A percentile compares a stretch with the other conserved stretches of the same genome.
These are phyloP conservation scores for Plemyria rubiginata DNA, from an alignment of 2,888 invertebrate species.

Conservation along the genomic window DNA sequence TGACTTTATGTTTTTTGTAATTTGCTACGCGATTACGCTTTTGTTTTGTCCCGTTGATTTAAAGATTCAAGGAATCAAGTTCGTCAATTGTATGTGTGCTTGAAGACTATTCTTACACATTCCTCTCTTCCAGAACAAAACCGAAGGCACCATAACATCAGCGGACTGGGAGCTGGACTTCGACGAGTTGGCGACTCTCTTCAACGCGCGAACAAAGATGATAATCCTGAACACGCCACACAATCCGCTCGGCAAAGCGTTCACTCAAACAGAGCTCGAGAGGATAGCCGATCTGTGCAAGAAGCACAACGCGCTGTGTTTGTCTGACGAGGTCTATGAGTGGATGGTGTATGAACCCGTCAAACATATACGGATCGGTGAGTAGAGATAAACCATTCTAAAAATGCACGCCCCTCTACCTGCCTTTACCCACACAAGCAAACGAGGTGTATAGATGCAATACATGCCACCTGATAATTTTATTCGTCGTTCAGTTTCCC, in stretches of 20 bases:
- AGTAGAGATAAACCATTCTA: no score
- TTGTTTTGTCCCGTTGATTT: no score
- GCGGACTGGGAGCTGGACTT: constrained; percentile 96
- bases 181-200: constrained; percentile 90
- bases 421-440: no score
- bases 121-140: constrained; percentile 57
- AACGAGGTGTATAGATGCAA: no score
- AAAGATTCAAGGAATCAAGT: no score
- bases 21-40: no score
- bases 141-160: constrained; percentile 85
- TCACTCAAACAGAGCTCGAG: constrained; percentile 87
- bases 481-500: no score
- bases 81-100: no score
- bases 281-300: constrained; percentile 94
- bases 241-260: constrained; percentile 98
- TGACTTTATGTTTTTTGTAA: no score
- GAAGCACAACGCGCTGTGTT: constrained; percentile 95
- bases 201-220: constrained; percentile 95
- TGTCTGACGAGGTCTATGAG: constrained; percentile 99
- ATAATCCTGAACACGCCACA: constrained; percentile 99
- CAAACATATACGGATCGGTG: constrained; percentile 96
- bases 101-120: no score
- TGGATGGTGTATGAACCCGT: constrained; percentile 95
- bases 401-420: no score
- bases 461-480: no score